Evolutionary conservation across 2,113 vertebrate species (phyloP), one percentile per base, ranked within the genome.

Genomic region (Kobus ellipsiprymnus): DNA sequence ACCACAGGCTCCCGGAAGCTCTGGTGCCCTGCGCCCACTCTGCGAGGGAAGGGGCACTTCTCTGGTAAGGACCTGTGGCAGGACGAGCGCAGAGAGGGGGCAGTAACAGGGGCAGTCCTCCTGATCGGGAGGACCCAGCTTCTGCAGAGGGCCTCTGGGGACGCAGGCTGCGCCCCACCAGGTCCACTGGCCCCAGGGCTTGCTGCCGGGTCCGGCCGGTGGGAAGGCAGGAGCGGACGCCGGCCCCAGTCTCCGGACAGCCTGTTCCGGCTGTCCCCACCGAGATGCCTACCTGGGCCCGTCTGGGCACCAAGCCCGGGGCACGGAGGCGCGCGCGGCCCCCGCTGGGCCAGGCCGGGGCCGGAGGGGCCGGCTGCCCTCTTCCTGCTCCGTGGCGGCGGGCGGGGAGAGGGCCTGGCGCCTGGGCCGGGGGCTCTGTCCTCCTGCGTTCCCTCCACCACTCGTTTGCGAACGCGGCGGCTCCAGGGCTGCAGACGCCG

Each of bases 401-500:
- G 71, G 97, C 52, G 27, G 57, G 64, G 88, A 87, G 85, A 87
- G 94, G 60, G 77, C 85, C 94, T 86, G 95, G 95, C 4, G 83
- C 93, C 92, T 14, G 14, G 82, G 78, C 88, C 11, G 85, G 88
- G 93, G 95, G 74, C 74, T 97, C 92, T 3, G 62, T 90, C 62
- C 64, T 87, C 93, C 21, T 4, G 62, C 84, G 94, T 60, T 92
- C 93, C 97, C 95, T 91, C 33, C 55, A 55, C 91, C 4, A 89
- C 97, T 55, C 6, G 92, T 97, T 96, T 59, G 2, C 36, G 83
- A 54, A 97, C 71, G 95, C 98, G 86, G 95, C 96, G 57, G 98
- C 93, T 86, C 98, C 96, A 91, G 96, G 97, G 96, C 94, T 91
- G 97, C 98, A 95, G 97, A 98, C 97, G 97, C 96, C 97, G 96